Conservation (phyloP, 2,113 vertebrate genomes). For the Sialia sialis region DNA sequence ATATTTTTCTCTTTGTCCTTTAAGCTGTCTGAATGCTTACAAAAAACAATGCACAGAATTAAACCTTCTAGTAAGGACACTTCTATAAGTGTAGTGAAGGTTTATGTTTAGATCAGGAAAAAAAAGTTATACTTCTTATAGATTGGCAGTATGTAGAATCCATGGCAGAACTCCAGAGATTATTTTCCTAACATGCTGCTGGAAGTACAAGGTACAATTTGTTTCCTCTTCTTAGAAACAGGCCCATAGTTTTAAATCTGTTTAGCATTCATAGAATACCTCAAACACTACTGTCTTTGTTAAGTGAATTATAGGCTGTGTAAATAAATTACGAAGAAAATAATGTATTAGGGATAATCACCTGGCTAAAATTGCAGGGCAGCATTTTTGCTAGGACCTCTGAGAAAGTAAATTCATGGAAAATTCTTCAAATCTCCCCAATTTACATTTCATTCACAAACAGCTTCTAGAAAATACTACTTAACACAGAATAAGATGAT, state of each 20-base stretch:
- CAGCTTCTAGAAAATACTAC: not conserved
- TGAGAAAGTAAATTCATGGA: not conserved
- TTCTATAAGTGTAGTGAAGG: not conserved
- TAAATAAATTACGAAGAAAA: constrained; percentile 22
- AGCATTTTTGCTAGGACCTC: not conserved
- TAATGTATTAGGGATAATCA: not conserved
- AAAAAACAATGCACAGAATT: not conserved
- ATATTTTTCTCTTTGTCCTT: not conserved
- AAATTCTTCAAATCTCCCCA: not conserved
- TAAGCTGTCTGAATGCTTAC: not conserved
- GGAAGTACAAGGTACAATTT: not conserved
- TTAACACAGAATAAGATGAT: constrained; percentile 3
- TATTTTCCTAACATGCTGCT: not conserved
- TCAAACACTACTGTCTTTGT: not conserved
- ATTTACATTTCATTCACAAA: not conserved
- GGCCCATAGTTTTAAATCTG: not conserved
- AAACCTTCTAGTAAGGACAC: not conserved
- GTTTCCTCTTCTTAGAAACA: not conserved
- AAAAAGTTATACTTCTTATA: not conserved
- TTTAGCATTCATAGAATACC: not conserved
- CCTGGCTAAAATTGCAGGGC: not conserved
- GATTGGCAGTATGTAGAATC: not conserved
- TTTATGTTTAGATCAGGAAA: not conserved
- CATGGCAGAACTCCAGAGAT: not conserved
- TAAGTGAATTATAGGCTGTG: not conserved